These are phyloP conservation scores for Urocitellus parryii DNA, from an alignment of 2,113 vertebrate genomes.

Conservation along the genomic window DNA sequence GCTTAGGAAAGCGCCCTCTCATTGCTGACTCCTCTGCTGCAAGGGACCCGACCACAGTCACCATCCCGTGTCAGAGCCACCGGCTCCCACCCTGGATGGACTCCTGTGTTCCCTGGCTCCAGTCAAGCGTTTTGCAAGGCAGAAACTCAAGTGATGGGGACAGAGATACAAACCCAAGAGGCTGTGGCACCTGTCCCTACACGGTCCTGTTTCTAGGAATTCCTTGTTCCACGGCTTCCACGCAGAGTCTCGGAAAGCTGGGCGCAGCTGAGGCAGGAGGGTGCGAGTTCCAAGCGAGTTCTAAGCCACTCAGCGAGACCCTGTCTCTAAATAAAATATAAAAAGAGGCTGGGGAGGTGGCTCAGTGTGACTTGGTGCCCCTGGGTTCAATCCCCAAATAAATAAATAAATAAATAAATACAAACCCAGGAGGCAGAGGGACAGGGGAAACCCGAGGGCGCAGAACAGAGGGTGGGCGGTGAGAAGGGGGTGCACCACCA, in stretches of 20 bases:
- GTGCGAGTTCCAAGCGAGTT: too few relatives aligned
- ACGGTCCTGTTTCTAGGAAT: background rate
- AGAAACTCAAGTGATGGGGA: background rate
- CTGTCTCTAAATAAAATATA: too few relatives aligned
- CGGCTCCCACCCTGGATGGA: background rate
- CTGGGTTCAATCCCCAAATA: too few relatives aligned
- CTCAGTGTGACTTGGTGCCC: too few relatives aligned
- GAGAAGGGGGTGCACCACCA: too few relatives aligned
- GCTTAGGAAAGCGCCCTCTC: background rate
- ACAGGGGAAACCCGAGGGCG: background rate
- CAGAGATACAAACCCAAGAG: background rate
- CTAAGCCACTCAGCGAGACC: too few relatives aligned
- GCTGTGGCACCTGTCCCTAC: background rate
- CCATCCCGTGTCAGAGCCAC: background rate
- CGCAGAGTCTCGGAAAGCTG: background rate
- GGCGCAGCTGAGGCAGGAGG: too few relatives aligned
- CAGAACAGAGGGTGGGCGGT: fast-evolving
- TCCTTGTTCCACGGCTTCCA: background rate
- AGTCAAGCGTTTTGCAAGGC: background rate
- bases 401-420: too few relatives aligned
- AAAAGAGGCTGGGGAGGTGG: too few relatives aligned
- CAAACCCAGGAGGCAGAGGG: background rate
- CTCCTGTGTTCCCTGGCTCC: background rate
- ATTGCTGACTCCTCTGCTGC: background rate
- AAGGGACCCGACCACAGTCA: background rate